A percentile compares a stretch with the other conserved stretches of the same genome.
These are phyloP conservation scores for Crotalus helleri DNA, from an alignment of 2,113 vertebrate genomes.

Conservation along the genomic window DNA sequence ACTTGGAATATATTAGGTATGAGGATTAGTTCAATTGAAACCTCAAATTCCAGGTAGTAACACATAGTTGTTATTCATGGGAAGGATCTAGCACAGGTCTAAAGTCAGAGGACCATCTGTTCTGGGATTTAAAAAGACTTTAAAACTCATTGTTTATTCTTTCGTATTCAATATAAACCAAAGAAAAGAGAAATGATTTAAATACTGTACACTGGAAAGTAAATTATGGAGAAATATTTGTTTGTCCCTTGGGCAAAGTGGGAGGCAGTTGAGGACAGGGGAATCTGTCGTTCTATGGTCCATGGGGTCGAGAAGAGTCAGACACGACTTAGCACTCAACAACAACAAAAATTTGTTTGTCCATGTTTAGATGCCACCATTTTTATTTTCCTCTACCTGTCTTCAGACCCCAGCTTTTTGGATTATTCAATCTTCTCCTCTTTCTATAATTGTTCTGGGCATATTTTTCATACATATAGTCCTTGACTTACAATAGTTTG, in stretches of 20 bases:
- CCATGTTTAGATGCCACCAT: not conserved
- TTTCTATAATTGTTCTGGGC: not conserved
- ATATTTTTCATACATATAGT: not conserved
- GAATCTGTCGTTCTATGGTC: no score
- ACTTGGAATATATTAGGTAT: not conserved
- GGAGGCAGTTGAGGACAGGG: no score
- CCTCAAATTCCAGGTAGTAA: not conserved
- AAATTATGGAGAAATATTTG: not conserved
- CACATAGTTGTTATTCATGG: not conserved
- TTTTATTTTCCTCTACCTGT: not conserved
- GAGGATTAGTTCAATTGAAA: not conserved
- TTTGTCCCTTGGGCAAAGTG: not conserved
- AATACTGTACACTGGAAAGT: not conserved
- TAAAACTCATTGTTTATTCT: not conserved
- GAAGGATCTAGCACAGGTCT: no score
- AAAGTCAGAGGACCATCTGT: not conserved
- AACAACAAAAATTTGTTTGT: not conserved
- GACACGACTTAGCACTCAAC: no score
- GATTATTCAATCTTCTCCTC: not conserved
- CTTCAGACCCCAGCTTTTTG: not conserved
- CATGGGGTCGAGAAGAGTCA: no score
- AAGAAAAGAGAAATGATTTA: not conserved
- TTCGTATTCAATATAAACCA: not conserved
- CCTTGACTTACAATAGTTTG: no score
- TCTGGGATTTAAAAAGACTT: not conserved